Percentiles rank a stretch among this genome's conserved stretches.
Evolutionary conservation across 2,797 vertebrate genomes (phyloP).

Genomic region (Megalops cyprinoides): DNA sequence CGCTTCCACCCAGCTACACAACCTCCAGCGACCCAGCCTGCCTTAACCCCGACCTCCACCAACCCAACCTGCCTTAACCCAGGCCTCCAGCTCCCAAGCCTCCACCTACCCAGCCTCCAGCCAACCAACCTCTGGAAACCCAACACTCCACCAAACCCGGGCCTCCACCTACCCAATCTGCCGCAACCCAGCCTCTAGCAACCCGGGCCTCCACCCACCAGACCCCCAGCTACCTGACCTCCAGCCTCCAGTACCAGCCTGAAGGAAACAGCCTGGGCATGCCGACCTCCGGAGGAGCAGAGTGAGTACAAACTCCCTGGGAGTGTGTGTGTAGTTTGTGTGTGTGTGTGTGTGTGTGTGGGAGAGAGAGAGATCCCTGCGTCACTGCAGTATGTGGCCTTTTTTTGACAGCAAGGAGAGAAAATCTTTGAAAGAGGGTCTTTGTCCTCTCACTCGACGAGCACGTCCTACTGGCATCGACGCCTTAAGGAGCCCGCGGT

Average conservation of each 20-base stretch:
- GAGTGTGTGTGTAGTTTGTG: not conserved
- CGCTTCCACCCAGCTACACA: not conserved
- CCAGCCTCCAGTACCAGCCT: not conserved
- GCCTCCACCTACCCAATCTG: not conserved
- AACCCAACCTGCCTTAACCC: not conserved
- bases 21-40: not conserved
- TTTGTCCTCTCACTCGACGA: not conserved
- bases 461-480: too few species aligned
- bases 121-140: not conserved
- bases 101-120: not conserved
- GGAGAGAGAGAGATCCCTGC: too few species aligned
- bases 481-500: too few species aligned
- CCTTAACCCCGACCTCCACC: not conserved
- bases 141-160: not conserved
- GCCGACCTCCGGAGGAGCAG: not conserved
- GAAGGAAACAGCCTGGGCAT: not conserved
- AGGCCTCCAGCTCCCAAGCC: not conserved
- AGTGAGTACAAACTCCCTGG: not conserved
- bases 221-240: not conserved
- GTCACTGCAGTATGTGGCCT: too few species aligned
- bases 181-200: not conserved
- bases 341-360: not conserved
- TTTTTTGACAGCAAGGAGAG: too few species aligned
- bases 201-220: too few species aligned
- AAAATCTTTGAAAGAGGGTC: not conserved